Conservation (phyloP, 2,888 invertebrate species). For the Eucera pruinosa region DNA sequence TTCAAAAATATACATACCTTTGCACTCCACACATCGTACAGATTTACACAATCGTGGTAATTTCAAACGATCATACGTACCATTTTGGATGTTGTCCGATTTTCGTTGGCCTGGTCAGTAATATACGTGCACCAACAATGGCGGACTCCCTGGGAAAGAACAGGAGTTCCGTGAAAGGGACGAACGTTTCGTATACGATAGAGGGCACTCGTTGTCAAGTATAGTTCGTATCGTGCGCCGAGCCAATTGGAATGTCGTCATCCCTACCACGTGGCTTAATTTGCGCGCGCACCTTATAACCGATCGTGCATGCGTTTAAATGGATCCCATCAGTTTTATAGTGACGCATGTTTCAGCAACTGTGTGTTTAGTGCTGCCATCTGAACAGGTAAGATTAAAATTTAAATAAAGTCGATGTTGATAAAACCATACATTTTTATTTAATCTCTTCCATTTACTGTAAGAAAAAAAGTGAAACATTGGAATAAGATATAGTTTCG, state of each 20-base stretch:
- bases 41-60: conserved; percentile 40
- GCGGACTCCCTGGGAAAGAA: conserved; percentile 94
- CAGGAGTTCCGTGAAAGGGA: conserved; percentile 70
- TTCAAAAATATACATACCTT: conserved; percentile 74
- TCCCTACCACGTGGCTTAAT: conserved; percentile 38
- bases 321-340: conserved; percentile 3
- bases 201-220: conserved; percentile 68
- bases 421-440: background rate
- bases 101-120: conserved; percentile 89
- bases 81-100: conserved; percentile 94
- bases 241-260: conserved; percentile 59
- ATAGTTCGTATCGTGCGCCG: conserved; percentile 53
- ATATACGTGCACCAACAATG: conserved; percentile 93
- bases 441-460: background rate
- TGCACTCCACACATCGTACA: conserved; percentile 49
- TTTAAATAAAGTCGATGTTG: background rate
- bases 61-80: conserved; percentile 86
- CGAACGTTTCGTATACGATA: conserved; percentile 55
- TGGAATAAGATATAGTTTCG: background rate
- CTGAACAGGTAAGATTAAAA: conserved; percentile 9
- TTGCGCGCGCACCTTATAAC: conserved; percentile 57
- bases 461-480: background rate
- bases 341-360: conserved; percentile 1
- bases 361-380: conserved; percentile 38
- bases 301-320: conserved; percentile 12